Evolutionary conservation across 2,888 invertebrate species (phyloP), one percentile per base, ranked within the genome.

Genomic region (Parnassius smintheus): DNA sequence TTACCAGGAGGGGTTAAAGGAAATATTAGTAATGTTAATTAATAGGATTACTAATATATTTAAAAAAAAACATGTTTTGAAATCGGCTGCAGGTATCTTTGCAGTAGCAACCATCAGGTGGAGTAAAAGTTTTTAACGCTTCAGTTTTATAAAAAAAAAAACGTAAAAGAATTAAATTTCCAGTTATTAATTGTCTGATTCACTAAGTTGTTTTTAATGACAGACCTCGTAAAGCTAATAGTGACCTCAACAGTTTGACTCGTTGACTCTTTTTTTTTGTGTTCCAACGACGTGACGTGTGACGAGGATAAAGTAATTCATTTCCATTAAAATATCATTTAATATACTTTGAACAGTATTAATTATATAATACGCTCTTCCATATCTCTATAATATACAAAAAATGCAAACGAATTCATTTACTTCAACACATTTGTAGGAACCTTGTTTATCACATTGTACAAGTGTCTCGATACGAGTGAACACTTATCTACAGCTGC

Each of bases 201-300:
- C 52, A 56, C 56, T 59, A 64, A 64, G 59, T 56, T 52, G 63
- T 64, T 64, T 64, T 59, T 64, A 59, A 64, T 51, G 63, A 59
- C 48, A 48, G n/a, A 12, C 55, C 18, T 50, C 49, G 55, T 59
- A 51, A 63, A 59, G 42, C 46, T 46, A 59, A 4, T 45, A 46
- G 51, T 59, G 51, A 63, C 41, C 55, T 59, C 56, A 49, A 51
- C 46, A n/a, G n/a, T 54, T 13, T 25, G 49, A 13, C 48, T n/a
- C 12, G 12, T 49, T 48, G 52, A 11, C 7, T 44, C 4, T 12
- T 35, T 18, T 45, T 18, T 51, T 41, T 48, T 46, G n/a, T 52
- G 10, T 52, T 35, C 22, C 41, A 18, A 51, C 18, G 1, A 18
- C 18, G 18, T 18, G 18, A 18, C 18, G 18, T 18, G 4, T 45